phyloP scores from a whole-genome alignment of 2,888 invertebrate species.

The Chelonus formosanus region DNA sequence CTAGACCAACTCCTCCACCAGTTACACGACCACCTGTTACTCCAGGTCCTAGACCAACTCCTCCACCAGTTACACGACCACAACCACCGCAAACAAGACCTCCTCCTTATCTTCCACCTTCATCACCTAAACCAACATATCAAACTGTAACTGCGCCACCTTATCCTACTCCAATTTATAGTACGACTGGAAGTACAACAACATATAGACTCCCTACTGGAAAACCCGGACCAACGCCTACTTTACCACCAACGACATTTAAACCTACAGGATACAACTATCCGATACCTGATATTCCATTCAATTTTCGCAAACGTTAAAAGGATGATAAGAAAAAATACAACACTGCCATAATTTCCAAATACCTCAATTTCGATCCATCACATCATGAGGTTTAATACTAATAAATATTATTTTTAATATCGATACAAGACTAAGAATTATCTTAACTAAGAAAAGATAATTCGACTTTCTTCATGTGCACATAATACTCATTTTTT shows the following conservation, averaged over 20 bases:
- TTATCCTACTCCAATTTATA: conserved; percentile 57
- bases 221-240: conserved; percentile 51
- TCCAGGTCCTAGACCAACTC: conserved; percentile 32
- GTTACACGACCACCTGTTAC: neutral
- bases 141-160: conserved; percentile 61
- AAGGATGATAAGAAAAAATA: neutral
- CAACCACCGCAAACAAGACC: conserved; percentile 45
- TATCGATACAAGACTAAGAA: neutral
- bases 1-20: conserved; percentile 33
- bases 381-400: neutral
- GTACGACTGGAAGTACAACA: conserved; percentile 49
- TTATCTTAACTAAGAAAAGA: neutral
- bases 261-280: conserved; percentile 56
- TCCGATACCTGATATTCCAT: conserved; percentile 56
- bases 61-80: conserved; percentile 15
- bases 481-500: too few species aligned
- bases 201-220: conserved; percentile 52
- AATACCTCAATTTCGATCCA: neutral
- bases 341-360: conserved; percentile 14
- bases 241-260: conserved; percentile 55
- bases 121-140: conserved; percentile 50
- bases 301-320: conserved; percentile 55
- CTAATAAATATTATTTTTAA: neutral
- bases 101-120: conserved; percentile 59
- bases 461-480: conserved; percentile 6